phyloP scores from a whole-genome alignment of 2,797 vertebrate species.

The Ctenosaura bakeri region DNA sequence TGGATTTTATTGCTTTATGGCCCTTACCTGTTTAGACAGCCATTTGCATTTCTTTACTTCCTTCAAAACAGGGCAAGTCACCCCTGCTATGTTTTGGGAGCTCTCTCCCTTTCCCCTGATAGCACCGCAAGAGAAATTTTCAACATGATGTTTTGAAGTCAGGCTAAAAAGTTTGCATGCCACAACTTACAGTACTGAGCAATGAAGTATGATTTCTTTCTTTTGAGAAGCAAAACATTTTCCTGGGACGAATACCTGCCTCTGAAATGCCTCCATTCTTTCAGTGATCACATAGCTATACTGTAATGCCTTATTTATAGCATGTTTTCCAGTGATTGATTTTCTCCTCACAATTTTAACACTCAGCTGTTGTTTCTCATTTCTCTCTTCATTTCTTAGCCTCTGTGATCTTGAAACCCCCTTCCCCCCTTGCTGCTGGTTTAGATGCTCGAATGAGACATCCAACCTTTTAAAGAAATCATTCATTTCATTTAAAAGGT shows the following conservation, averaged over 20 bases:
- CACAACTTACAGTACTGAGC: slow-evolving; percentile 37
- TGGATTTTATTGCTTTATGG: background rate
- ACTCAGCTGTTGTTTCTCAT: slow-evolving; percentile 59
- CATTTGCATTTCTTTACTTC: background rate
- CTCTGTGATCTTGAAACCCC: slow-evolving; percentile 48
- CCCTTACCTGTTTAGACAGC: background rate
- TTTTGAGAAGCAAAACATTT: slow-evolving; percentile 53
- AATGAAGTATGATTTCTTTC: slow-evolving; percentile 69
- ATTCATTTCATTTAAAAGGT: slow-evolving; percentile 85
- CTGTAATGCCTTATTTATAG: slow-evolving; percentile 66
- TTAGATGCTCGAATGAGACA: slow-evolving; percentile 76
- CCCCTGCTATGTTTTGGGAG: background rate
- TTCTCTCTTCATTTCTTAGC: slow-evolving; percentile 63
- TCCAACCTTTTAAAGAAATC: slow-evolving; percentile 86
- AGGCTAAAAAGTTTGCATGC: background rate
- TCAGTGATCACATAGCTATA: slow-evolving; percentile 11
- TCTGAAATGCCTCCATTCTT: slow-evolving; percentile 8
- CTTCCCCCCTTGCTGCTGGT: slow-evolving; percentile 65
- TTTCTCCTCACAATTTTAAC: slow-evolving; percentile 62
- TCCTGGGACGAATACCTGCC: slow-evolving; percentile 9
- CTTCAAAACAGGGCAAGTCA: background rate
- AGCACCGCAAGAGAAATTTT: background rate
- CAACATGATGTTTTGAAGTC: background rate
- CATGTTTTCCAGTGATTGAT: slow-evolving; percentile 65
- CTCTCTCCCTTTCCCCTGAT: background rate